Conservation (phyloP, 2,113 vertebrate species). For the Barbus barbus region DNA sequence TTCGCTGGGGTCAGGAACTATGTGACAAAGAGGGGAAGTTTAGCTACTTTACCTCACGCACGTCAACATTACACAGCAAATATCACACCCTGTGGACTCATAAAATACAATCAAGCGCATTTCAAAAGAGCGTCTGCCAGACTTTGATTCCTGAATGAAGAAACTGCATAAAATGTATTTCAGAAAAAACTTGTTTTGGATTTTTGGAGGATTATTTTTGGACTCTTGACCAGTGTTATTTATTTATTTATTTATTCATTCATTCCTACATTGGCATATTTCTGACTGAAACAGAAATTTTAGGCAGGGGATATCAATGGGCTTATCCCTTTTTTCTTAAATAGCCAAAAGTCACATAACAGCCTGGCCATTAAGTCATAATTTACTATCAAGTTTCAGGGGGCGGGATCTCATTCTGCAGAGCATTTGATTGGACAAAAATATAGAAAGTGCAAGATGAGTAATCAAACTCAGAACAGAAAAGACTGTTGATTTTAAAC, state of each 20-base stretch:
- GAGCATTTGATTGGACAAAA: not conserved
- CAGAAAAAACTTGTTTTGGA: too few relatives aligned
- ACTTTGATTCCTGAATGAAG: too few relatives aligned
- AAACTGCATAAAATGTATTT: not conserved
- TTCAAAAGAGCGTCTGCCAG: too few relatives aligned
- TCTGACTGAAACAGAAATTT: not conserved
- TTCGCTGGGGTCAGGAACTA: slow-evolving; percentile 31
- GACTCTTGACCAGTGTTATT: too few relatives aligned
- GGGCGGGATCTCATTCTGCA: not conserved
- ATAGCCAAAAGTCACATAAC: too few relatives aligned
- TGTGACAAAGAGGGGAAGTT: slow-evolving; percentile 43
- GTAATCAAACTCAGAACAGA: not conserved
- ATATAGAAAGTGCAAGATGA: not conserved
- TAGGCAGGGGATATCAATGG: not conserved
- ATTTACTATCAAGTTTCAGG: not conserved
- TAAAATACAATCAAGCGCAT: too few relatives aligned
- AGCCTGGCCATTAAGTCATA: too few relatives aligned
- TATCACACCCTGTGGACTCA: slow-evolving; percentile 1
- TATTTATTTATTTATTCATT: too few relatives aligned
- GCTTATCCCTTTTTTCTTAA: too few relatives aligned
- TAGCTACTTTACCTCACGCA: slow-evolving; percentile 6
- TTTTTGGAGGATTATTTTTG: too few relatives aligned
- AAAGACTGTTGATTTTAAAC: too few relatives aligned
- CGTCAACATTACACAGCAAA: not conserved
- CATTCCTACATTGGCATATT: not conserved